phyloP scores from a whole-genome alignment of 2,797 vertebrate species.

The Rhinichthys osculus region DNA sequence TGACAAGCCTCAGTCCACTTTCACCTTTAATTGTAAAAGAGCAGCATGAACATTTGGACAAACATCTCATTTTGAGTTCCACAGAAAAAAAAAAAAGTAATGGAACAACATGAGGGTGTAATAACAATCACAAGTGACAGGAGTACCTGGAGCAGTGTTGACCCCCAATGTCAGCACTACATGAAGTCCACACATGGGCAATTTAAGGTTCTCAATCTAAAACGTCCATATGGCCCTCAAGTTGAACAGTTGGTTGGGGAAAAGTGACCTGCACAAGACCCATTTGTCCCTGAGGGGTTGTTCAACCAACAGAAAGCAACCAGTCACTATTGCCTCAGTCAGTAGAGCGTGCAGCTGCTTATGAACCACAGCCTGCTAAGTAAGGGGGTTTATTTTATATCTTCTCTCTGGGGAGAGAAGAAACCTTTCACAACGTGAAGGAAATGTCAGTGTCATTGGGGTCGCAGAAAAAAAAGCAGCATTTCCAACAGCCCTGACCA shows the following conservation, averaged over 20 bases:
- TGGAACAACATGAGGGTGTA: not conserved
- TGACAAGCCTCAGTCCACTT: not conserved
- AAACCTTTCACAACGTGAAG: slow-evolving; percentile 48
- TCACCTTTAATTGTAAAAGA: not conserved
- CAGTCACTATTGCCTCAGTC: slow-evolving; percentile 50
- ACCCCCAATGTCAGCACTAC: slow-evolving; percentile 46
- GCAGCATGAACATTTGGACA: not conserved
- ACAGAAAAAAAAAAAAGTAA: not conserved
- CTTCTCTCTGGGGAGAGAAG: slow-evolving; percentile 54
- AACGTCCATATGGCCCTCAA: slow-evolving; percentile 56
- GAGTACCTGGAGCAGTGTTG: slow-evolving; percentile 26
- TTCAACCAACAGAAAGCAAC: slow-evolving; percentile 53
- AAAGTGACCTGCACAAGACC: slow-evolving; percentile 56
- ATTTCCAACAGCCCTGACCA: slow-evolving; percentile 70
- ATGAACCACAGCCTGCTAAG: slow-evolving; percentile 51
- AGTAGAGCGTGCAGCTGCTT: slow-evolving; percentile 47
- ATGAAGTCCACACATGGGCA: slow-evolving; percentile 32
- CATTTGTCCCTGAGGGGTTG: slow-evolving; percentile 57
- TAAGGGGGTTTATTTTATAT: slow-evolving; percentile 55
- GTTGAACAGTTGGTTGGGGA: slow-evolving; percentile 61
- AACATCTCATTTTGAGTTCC: not conserved
- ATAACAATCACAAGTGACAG: slow-evolving; percentile 5
- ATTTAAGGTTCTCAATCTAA: slow-evolving; percentile 48
- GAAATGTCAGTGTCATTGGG: slow-evolving; percentile 47
- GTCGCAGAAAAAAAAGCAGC: slow-evolving; percentile 55